These are phyloP conservation scores for Oreotrochilus melanogaster DNA, from an alignment of 2,113 vertebrate species.

Conservation along the genomic window DNA sequence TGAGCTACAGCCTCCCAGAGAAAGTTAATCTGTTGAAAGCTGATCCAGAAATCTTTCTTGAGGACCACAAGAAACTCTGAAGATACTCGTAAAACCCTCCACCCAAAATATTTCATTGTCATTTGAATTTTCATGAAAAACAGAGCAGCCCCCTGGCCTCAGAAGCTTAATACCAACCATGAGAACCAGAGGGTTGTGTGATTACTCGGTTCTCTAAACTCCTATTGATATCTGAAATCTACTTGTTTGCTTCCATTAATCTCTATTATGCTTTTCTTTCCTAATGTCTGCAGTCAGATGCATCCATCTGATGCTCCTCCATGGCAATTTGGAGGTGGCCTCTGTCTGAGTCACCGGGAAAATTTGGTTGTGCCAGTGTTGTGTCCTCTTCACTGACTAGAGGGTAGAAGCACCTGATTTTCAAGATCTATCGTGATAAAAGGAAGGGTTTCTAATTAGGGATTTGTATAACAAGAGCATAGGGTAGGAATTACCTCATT, in stretches of 20 bases:
- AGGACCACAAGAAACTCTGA: neutral
- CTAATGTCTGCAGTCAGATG: neutral
- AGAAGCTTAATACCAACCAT: neutral
- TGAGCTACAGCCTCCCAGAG: neutral
- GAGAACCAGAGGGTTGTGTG: neutral
- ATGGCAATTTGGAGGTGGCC: neutral
- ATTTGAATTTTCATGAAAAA: neutral
- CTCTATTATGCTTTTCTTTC: neutral
- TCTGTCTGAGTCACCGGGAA: neutral
- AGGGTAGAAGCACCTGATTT: fast-evolving
- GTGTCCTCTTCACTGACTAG: neutral
- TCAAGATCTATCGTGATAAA: neutral
- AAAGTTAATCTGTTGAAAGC: neutral
- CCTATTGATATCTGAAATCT: neutral
- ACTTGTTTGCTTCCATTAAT: neutral
- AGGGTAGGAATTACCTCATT: neutral
- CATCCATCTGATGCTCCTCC: neutral
- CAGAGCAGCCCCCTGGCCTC: neutral
- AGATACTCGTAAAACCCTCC: neutral
- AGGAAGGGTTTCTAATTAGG: neutral
- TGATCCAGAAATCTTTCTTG: neutral
- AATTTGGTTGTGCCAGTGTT: neutral
- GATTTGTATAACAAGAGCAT: neutral
- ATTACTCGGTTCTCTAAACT: neutral
- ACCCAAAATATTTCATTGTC: neutral